Conservation (phyloP, 1,140 invertebrate genomes). For the Drosophila mauritiana region DNA sequence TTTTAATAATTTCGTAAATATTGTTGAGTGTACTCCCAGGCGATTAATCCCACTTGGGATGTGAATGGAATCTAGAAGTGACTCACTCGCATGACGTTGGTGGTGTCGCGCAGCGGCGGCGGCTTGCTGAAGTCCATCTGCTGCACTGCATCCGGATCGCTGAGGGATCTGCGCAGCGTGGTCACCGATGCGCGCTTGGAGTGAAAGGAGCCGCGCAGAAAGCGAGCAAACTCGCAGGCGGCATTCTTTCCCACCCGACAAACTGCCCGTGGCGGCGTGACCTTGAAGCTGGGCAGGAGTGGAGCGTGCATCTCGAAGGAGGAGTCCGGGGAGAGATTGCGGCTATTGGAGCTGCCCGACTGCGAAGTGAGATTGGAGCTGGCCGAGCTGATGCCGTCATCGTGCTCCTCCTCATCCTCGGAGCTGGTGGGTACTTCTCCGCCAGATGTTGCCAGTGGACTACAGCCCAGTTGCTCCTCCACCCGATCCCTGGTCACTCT, state of each 20-base stretch:
- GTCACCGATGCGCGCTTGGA: conserved; percentile 76
- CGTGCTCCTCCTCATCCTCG: conserved; percentile 64
- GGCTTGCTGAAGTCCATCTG: conserved; percentile 76
- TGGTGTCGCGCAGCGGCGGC: conserved; percentile 58
- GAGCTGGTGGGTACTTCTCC: conserved; percentile 26
- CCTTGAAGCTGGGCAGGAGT: conserved; percentile 79
- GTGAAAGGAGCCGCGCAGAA: conserved; percentile 76
- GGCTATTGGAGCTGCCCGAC: conserved; percentile 55
- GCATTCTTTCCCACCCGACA: conserved; percentile 58
- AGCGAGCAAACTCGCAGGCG: conserved; percentile 73
- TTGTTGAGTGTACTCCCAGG: not conserved
- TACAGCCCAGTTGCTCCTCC: conserved; percentile 53
- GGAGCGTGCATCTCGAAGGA: conserved; percentile 82
- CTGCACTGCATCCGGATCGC: conserved; percentile 78
- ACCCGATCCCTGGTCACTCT: conserved; percentile 46
- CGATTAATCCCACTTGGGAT: conserved; percentile 2
- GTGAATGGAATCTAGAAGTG: conserved; percentile 66
- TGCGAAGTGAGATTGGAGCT: conserved; percentile 67
- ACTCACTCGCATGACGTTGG: conserved; percentile 78
- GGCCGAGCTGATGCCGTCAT: conserved; percentile 75
- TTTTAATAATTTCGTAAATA: not conserved
- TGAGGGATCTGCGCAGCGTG: conserved; percentile 71
- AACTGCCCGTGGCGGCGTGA: conserved; percentile 72
- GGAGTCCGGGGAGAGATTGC: conserved; percentile 78
- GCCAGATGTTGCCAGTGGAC: conserved; percentile 11